These are phyloP conservation scores for Lysandra bellargus DNA, from an alignment of 2,888 invertebrate species.

Conservation along the genomic window DNA sequence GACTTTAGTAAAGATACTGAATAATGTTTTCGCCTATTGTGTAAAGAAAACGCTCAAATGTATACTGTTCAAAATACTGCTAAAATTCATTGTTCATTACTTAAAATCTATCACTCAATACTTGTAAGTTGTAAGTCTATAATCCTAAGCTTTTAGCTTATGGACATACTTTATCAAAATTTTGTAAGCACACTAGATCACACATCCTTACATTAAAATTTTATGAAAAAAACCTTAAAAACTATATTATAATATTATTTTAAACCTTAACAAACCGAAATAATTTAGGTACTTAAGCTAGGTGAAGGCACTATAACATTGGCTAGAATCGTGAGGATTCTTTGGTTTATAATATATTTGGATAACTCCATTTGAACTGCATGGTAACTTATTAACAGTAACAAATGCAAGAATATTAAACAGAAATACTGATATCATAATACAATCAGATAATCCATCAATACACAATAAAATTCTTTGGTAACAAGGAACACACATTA, in stretches of 20 bases:
- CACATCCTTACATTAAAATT: conserved; percentile 28
- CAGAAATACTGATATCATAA: conserved; percentile 64
- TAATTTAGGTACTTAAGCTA: conserved; percentile 46
- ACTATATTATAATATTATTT: conserved; percentile 32
- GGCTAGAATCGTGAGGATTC: conserved; percentile 71
- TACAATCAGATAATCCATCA: conserved; percentile 56
- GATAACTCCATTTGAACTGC: conserved; percentile 62
- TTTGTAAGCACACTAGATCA: conserved; percentile 25
- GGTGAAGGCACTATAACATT: conserved; percentile 47
- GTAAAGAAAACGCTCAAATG: not conserved
- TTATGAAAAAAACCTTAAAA: conserved; percentile 35
- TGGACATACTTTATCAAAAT: conserved; percentile 7
- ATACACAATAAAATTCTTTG: conserved; percentile 67
- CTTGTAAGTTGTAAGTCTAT: not conserved
- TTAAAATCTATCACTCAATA: not conserved
- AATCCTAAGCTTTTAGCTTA: not conserved
- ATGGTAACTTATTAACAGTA: conserved; percentile 73
- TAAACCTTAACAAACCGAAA: conserved; percentile 43
- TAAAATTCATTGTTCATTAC: not conserved
- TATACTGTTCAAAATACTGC: not conserved
- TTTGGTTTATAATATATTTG: conserved; percentile 63
- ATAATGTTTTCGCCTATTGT: not conserved
- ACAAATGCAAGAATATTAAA: conserved; percentile 67
- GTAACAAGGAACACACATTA: conserved; percentile 79
- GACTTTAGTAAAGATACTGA: not conserved